A percentile compares a stretch with the other conserved stretches of the same genome.
phyloP scores from a whole-genome alignment of 2,797 vertebrate genomes.

The Eremophila alpestris region DNA sequence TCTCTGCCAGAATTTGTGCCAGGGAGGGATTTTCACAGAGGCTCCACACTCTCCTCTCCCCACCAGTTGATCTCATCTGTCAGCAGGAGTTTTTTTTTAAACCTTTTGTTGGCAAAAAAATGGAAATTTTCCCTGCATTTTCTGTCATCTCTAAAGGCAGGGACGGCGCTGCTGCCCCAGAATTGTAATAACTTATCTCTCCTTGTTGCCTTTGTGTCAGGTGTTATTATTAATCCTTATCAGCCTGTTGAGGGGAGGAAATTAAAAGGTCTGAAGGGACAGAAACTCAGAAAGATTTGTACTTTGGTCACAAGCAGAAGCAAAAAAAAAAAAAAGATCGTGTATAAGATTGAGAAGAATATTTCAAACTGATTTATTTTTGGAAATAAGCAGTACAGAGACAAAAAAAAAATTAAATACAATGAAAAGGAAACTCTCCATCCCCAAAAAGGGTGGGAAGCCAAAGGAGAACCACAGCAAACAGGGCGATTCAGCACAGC shows the following conservation, averaged over 20 bases:
- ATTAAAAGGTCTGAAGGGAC: conserved; percentile 23
- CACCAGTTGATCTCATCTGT: not conserved
- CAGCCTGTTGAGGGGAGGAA: conserved; percentile 15
- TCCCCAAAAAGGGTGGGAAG: not conserved
- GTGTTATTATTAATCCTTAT: conserved; percentile 22
- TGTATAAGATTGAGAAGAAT: not conserved
- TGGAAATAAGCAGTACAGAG: not conserved
- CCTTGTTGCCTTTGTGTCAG: conserved; percentile 6
- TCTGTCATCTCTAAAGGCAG: not conserved
- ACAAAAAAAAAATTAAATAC: not conserved
- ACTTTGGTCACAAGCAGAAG: not conserved
- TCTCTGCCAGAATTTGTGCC: not conserved
- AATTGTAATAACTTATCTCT: conserved; percentile 16
- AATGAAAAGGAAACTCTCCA: not conserved
- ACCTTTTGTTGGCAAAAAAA: not conserved
- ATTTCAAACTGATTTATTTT: not conserved
- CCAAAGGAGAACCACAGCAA: not conserved
- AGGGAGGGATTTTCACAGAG: not conserved
- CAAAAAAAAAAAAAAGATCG: not conserved
- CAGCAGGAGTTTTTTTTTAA: not conserved
- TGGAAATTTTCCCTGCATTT: not conserved
- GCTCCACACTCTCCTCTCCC: not conserved
- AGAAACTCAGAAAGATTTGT: not conserved
- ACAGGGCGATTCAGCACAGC: not conserved
- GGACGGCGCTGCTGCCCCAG: not conserved